Percentiles rank a stretch among this genome's conserved stretches.
Evolutionary conservation across 2,113 vertebrate genomes (phyloP).

Genomic region (Sylvilagus bachmani): DNA sequence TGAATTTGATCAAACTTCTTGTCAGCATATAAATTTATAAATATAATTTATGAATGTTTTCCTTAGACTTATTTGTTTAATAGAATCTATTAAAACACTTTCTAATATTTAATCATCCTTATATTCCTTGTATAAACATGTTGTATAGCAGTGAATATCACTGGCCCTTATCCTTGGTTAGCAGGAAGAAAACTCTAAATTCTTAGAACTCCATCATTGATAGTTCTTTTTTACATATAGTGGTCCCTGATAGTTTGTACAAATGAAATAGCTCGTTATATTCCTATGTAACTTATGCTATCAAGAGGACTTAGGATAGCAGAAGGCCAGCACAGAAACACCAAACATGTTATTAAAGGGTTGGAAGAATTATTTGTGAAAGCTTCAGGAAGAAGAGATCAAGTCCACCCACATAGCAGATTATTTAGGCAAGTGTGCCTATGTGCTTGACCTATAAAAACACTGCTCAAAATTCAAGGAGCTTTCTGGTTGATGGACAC

Average conservation of each 20-base stretch:
- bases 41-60: background rate
- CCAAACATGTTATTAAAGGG: background rate
- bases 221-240: background rate
- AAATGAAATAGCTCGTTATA: background rate
- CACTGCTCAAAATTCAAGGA: background rate
- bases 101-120: background rate
- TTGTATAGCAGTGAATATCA: background rate
- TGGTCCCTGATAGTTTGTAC: background rate
- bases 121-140: background rate
- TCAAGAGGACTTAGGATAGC: background rate
- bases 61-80: background rate
- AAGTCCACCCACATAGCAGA: background rate
- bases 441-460: background rate
- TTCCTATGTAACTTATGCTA: background rate
- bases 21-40: background rate
- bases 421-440: background rate
- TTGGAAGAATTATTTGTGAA: background rate
- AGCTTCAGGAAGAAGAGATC: background rate
- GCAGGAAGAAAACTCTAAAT: background rate
- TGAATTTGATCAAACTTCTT: background rate
- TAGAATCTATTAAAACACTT: background rate
- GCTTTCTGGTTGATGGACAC: background rate
- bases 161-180: background rate
- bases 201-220: background rate
- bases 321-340: background rate